Conservation (phyloP, 2,113 vertebrate genomes). For the Hymenochirus boettgeri region DNA sequence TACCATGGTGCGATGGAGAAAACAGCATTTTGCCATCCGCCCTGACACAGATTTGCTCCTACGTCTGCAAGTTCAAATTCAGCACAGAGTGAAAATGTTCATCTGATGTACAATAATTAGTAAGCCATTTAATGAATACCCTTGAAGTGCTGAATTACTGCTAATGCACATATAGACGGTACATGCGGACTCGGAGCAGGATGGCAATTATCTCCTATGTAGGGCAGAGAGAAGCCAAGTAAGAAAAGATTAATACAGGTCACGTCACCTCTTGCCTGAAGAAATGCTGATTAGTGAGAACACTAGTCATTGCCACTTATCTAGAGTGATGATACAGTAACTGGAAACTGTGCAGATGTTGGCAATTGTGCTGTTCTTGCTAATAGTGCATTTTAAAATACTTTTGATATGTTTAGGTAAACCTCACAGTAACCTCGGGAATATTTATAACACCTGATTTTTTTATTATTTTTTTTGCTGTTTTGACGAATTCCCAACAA, state of each 20-base stretch:
- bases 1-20: background rate
- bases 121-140: slow-evolving; percentile 26
- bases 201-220: slow-evolving; percentile 32
- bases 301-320: slow-evolving; percentile 34
- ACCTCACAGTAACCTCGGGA: slow-evolving; percentile 31
- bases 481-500: too few relatives aligned
- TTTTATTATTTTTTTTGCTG: too few relatives aligned
- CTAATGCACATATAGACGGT: slow-evolving; percentile 8
- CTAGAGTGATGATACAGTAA: slow-evolving; percentile 40
- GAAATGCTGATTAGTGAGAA: slow-evolving; percentile 38
- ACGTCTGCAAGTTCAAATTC: slow-evolving; percentile 1
- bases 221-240: slow-evolving; percentile 36
- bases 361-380: slow-evolving; percentile 39
- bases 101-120: slow-evolving; percentile 24
- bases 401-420: slow-evolving; percentile 42
- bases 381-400: slow-evolving; percentile 40
- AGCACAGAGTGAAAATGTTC: background rate
- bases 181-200: background rate
- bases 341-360: slow-evolving; percentile 42
- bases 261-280: slow-evolving; percentile 33
- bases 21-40: background rate
- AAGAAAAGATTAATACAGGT: slow-evolving; percentile 40
- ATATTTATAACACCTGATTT: slow-evolving; percentile 33
- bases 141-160: slow-evolving; percentile 19
- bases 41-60: slow-evolving; percentile 17